Percentiles rank a stretch among this genome's conserved stretches.
Evolutionary conservation across 2,797 vertebrate species (phyloP).

Genomic region (Pipistrellus pygmaeus): DNA sequence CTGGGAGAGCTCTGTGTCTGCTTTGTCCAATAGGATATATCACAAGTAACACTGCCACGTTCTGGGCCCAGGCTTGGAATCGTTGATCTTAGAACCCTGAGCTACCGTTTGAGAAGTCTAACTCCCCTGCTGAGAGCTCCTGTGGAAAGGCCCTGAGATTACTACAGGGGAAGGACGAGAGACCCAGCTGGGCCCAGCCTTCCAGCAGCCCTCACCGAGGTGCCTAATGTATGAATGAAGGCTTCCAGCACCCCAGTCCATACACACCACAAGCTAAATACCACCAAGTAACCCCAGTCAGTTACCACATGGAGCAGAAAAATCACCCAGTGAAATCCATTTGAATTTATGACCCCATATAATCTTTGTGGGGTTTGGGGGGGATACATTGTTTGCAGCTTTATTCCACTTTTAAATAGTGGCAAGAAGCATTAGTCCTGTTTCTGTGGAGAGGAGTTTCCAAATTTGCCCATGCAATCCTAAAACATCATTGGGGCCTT

Average conservation of each 20-base stretch:
- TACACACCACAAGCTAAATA: neutral
- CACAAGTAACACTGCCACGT: constrained; percentile 17
- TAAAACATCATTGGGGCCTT: neutral
- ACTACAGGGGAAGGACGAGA: neutral
- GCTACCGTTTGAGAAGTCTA: neutral
- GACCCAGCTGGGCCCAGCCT: neutral
- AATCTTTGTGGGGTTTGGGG: constrained; percentile 17
- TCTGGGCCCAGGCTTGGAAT: neutral
- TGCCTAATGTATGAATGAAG: neutral
- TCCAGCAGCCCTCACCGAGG: neutral
- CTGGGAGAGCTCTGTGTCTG: neutral
- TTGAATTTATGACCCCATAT: neutral
- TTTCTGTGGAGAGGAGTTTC: neutral
- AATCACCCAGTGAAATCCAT: neutral
- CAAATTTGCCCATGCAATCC: neutral
- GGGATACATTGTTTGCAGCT: neutral
- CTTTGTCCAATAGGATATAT: neutral
- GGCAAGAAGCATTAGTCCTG: neutral
- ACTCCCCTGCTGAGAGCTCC: neutral
- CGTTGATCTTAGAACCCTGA: neutral
- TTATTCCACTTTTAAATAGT: constrained; percentile 25
- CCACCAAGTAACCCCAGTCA: neutral
- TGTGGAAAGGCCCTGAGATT: neutral
- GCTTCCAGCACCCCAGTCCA: neutral
- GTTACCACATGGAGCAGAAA: neutral